These are phyloP conservation scores for Equus przewalskii DNA, from an alignment of 2,113 vertebrate species.

Conservation along the genomic window DNA sequence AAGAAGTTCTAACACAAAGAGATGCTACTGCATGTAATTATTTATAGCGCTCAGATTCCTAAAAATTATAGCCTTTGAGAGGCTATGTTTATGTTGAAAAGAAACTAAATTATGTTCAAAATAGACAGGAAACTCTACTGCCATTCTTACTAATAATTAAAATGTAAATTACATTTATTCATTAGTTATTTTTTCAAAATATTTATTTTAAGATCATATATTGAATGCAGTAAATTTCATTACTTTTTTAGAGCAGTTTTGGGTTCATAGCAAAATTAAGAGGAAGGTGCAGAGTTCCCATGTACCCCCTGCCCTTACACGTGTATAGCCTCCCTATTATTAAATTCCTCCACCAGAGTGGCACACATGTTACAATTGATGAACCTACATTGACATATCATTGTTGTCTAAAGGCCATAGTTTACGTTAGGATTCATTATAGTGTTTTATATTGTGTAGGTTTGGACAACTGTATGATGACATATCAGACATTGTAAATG, in stretches of 20 bases:
- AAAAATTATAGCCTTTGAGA: background rate
- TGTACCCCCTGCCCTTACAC: background rate
- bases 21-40: background rate
- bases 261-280: background rate
- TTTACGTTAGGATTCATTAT: background rate
- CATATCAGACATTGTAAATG: background rate
- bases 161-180: background rate
- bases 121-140: background rate
- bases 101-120: background rate
- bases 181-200: background rate
- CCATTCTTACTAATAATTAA: background rate
- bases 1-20: background rate
- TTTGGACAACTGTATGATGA: background rate
- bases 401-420: background rate
- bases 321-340: background rate
- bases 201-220: background rate
- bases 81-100: background rate
- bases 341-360: background rate
- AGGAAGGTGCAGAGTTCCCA: background rate
- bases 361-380: background rate
- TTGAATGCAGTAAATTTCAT: background rate
- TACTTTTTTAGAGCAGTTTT: background rate
- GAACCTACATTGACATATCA: background rate
- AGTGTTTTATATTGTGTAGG: background rate
- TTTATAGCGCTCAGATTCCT: background rate